phyloP scores from a whole-genome alignment of 92 coral and sea anemone genomes.

The Blastomussa wellsi region DNA sequence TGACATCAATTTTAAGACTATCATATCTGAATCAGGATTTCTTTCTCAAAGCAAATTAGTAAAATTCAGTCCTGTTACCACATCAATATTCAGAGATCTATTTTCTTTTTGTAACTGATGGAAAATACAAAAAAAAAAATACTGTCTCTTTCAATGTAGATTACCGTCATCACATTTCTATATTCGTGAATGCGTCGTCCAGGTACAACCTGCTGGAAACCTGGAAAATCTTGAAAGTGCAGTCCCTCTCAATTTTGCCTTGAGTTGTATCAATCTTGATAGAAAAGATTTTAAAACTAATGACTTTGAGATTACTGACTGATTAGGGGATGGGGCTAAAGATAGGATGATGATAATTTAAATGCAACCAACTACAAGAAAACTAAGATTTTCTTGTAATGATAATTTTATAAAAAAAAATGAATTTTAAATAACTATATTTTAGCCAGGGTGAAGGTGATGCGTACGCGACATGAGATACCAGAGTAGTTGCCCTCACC shows the following conservation, averaged over 20 bases:
- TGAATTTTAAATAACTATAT: background rate
- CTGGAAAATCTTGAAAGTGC: background rate
- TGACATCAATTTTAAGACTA: no score
- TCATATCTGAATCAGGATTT: no score
- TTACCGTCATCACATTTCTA: no score
- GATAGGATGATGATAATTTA: background rate
- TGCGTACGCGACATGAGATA: background rate
- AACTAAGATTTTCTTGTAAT: background rate
- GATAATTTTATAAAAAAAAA: background rate
- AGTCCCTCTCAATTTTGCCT: background rate
- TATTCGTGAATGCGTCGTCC: background rate
- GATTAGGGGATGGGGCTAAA: background rate
- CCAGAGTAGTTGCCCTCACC: background rate
- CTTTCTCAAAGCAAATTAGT: background rate
- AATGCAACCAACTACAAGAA: background rate
- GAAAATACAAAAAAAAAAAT: background rate
- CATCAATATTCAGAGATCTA: background rate
- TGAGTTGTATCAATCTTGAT: background rate
- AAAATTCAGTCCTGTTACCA: background rate
- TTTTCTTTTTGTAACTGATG: background rate
- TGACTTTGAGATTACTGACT: no score
- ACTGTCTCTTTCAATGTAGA: background rate
- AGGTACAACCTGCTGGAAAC: background rate
- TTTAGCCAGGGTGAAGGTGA: background rate
- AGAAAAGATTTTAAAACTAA: background rate